These are phyloP conservation scores for Margaritifera margaritifera DNA, from an alignment of 2,888 invertebrate genomes.

Conservation along the genomic window DNA sequence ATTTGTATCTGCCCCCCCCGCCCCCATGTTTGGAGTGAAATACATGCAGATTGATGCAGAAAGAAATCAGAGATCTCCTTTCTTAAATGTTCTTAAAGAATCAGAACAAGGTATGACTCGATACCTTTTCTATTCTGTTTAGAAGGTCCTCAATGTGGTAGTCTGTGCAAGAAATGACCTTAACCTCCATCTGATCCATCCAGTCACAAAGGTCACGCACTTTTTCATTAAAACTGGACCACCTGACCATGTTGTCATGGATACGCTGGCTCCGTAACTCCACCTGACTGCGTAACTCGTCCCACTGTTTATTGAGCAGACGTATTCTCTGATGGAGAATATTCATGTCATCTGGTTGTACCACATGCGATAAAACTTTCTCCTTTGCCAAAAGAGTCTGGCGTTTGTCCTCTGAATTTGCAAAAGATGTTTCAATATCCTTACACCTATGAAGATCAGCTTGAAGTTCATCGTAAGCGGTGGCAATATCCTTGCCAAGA, in stretches of 20 bases:
- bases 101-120: slow-evolving; percentile 1
- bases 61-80: no score
- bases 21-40: no score
- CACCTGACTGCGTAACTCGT: slow-evolving; percentile 65
- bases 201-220: slow-evolving; percentile 58
- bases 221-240: slow-evolving; percentile 58
- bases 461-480: slow-evolving; percentile 64
- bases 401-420: slow-evolving; percentile 54
- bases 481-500: slow-evolving; percentile 56
- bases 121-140: slow-evolving; percentile 63
- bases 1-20: no score
- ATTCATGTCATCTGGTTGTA: slow-evolving; percentile 66
- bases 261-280: slow-evolving; percentile 52
- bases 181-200: slow-evolving; percentile 63
- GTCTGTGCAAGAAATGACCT: slow-evolving; percentile 57
- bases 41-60: no score
- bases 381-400: slow-evolving; percentile 55
- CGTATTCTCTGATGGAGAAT: slow-evolving; percentile 66
- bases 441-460: slow-evolving; percentile 62
- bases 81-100: not conserved
- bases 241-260: slow-evolving; percentile 57
- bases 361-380: slow-evolving; percentile 46
- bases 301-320: slow-evolving; percentile 70
- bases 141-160: slow-evolving; percentile 69
- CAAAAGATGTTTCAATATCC: slow-evolving; percentile 64